phyloP scores from a whole-genome alignment of 2,113 vertebrate species.

The Silurus asotus region DNA sequence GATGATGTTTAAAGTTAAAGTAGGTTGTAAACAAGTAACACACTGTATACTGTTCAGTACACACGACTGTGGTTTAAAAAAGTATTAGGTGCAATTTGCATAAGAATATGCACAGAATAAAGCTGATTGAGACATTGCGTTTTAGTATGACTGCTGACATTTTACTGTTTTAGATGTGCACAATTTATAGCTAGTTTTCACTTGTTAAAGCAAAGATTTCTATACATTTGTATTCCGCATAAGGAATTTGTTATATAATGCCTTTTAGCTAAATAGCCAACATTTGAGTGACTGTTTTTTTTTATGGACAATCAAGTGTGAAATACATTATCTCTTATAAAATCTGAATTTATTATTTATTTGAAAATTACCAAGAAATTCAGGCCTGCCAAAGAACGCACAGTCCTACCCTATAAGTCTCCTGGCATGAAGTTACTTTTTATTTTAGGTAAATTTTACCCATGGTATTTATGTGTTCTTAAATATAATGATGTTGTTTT shows the following conservation, averaged over 20 bases:
- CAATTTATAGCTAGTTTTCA: slow-evolving; percentile 33
- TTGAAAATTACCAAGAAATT: not conserved
- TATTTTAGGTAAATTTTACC: slow-evolving; percentile 17
- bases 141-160: slow-evolving; percentile 27
- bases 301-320: slow-evolving; percentile 19
- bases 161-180: slow-evolving; percentile 36
- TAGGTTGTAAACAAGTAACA: not conserved
- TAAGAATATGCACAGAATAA: not conserved
- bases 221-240: slow-evolving; percentile 24
- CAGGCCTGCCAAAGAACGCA: slow-evolving; percentile 14
- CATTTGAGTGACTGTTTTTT: slow-evolving; percentile 34
- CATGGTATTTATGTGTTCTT: slow-evolving; percentile 20
- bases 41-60: slow-evolving; percentile 24
- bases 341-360: slow-evolving; percentile 11
- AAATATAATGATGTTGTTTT: slow-evolving; percentile 20
- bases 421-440: not conserved
- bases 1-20: slow-evolving; percentile 8
- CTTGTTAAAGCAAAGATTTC: slow-evolving; percentile 27
- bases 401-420: not conserved
- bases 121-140: not conserved
- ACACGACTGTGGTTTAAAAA: not conserved
- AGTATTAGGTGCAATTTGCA: not conserved
- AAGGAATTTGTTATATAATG: slow-evolving; percentile 5
- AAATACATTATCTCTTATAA: slow-evolving; percentile 10
- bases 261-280: slow-evolving; percentile 25